Evolutionary conservation across 2,113 vertebrate species (phyloP).

Genomic region (Mystacornis crossleyi): DNA sequence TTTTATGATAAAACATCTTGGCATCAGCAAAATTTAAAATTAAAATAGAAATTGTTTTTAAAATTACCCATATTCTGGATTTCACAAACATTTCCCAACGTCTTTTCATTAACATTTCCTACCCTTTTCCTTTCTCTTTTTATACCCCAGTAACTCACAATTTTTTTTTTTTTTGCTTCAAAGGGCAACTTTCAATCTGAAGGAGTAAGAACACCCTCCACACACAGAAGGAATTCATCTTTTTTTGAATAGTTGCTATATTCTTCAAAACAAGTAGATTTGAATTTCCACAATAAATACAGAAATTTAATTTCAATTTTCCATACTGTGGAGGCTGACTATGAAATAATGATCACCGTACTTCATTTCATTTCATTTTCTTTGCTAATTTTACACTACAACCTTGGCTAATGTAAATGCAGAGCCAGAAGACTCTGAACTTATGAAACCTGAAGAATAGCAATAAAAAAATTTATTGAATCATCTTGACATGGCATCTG

Average conservation of each 20-base stretch:
- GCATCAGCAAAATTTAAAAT: background rate
- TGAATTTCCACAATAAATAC: background rate
- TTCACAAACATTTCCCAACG: background rate
- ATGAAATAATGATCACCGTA: rapidly evolving
- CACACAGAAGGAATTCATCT: background rate
- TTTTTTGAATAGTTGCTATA: background rate
- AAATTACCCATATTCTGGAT: background rate
- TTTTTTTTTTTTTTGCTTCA: background rate
- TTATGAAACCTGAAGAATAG: background rate
- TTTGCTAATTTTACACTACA: background rate
- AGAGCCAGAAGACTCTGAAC: background rate
- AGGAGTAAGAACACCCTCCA: background rate
- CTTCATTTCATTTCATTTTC: background rate
- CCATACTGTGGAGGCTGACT: background rate
- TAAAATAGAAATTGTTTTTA: background rate
- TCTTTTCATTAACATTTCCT: background rate
- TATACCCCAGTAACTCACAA: background rate
- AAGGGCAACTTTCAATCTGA: background rate
- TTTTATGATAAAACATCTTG: background rate
- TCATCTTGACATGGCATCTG: background rate
- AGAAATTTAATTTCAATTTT: background rate
- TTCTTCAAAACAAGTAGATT: background rate
- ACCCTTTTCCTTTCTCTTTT: background rate
- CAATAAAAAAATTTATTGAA: background rate
- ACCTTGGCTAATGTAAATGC: no score